Conservation (phyloP, 2,888 invertebrate genomes). For the Physocephala rufipes region DNA sequence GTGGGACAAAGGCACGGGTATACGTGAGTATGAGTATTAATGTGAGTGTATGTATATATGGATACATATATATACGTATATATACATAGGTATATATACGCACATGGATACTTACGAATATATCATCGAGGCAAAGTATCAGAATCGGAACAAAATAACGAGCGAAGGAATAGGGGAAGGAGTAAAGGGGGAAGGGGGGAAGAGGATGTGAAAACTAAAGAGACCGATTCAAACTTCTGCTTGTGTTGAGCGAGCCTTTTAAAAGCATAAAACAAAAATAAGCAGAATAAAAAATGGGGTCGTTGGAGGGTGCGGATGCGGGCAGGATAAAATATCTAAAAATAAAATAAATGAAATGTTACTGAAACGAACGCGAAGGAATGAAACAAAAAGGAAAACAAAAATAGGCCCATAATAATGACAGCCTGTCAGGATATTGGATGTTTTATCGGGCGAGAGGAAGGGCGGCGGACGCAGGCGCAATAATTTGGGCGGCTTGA, state of each 20-base stretch:
- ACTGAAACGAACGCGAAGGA: neutral
- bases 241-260: neutral
- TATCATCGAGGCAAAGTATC: neutral
- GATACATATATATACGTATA: neutral
- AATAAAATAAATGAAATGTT: slow-evolving; percentile 3
- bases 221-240: too few relatives aligned
- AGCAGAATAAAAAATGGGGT: slow-evolving; percentile 22
- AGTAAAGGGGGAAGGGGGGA: too few relatives aligned
- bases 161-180: neutral
- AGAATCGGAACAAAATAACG: too few relatives aligned
- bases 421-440: slow-evolving; percentile 18
- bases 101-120: too few relatives aligned
- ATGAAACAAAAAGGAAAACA: slow-evolving; percentile 24
- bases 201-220: too few relatives aligned
- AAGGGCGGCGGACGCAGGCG: slow-evolving; percentile 18
- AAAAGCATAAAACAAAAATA: neutral
- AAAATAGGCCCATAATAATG: slow-evolving; percentile 31
- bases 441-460: slow-evolving; percentile 1
- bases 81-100: too few relatives aligned
- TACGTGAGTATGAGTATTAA: neutral
- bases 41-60: neutral
- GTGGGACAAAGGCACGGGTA: neutral
- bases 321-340: slow-evolving; percentile 17
- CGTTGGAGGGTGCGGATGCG: slow-evolving; percentile 25
- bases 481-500: slow-evolving; percentile 22